Percentiles rank a stretch among this genome's conserved stretches.
These are phyloP conservation scores for Pseudonaja textilis DNA, from an alignment of 2,113 vertebrate species.

Conservation along the genomic window DNA sequence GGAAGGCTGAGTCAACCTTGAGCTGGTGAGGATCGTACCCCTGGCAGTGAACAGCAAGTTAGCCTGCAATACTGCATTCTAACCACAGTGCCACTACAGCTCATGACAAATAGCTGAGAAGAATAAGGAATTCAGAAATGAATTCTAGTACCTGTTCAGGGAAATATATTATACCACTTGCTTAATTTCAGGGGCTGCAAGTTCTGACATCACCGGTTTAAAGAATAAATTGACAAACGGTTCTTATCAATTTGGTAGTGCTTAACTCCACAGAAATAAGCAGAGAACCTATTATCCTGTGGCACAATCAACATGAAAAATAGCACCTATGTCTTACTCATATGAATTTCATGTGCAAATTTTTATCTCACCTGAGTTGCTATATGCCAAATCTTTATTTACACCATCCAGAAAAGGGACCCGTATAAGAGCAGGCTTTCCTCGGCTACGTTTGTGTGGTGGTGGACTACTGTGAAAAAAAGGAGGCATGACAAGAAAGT, in stretches of 20 bases:
- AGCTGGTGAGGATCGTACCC: neutral
- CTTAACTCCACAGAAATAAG: neutral
- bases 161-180: neutral
- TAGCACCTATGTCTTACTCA: neutral
- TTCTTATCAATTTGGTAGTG: neutral
- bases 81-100: neutral
- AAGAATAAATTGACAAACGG: neutral
- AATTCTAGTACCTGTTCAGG: neutral
- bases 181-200: neutral
- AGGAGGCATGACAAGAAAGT: fast-evolving
- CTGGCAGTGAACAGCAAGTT: neutral
- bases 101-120: neutral
- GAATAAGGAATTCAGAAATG: neutral
- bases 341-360: neutral
- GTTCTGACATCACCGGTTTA: neutral
- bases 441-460: slow-evolving; percentile 87
- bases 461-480: slow-evolving; percentile 69
- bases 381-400: slow-evolving; percentile 87
- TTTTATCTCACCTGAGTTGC: slow-evolving; percentile 77
- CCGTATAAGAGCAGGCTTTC: slow-evolving; percentile 93
- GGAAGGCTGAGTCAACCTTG: neutral
- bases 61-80: neutral
- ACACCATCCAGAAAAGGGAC: slow-evolving; percentile 85
- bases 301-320: neutral
- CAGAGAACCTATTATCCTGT: neutral